phyloP scores from a whole-genome alignment of 2,113 vertebrate species.

The Paraplagusia blochii region DNA sequence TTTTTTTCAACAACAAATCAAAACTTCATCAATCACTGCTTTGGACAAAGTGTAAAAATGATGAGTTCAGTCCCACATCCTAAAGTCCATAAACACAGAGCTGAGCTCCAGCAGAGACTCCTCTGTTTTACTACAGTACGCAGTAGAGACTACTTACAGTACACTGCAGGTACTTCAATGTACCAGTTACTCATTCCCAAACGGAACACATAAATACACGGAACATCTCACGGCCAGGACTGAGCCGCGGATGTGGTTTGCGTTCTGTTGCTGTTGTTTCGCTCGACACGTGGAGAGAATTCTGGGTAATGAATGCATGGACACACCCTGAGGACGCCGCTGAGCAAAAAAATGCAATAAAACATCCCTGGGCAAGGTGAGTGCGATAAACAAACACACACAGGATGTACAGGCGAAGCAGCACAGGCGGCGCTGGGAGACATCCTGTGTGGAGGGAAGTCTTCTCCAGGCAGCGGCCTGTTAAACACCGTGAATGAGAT shows the following conservation, averaged over 20 bases:
- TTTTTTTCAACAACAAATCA: too few species aligned
- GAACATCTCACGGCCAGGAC: not conserved
- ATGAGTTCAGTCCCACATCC: too few species aligned
- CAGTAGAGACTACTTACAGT: too few species aligned
- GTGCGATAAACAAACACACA: conserved; percentile 26
- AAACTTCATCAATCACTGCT: too few species aligned
- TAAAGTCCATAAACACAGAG: too few species aligned
- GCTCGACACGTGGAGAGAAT: conserved; percentile 20
- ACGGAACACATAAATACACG: too few species aligned
- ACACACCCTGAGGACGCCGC: conserved; percentile 36
- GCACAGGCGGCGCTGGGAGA: conserved; percentile 14
- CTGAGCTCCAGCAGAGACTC: too few species aligned
- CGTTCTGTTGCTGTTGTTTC: conserved; percentile 2
- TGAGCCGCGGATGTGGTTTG: not conserved
- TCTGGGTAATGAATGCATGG: conserved; percentile 65
- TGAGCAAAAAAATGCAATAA: conserved; percentile 48
- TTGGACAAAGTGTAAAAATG: too few species aligned
- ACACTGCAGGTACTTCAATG: too few species aligned
- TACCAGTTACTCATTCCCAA: too few species aligned
- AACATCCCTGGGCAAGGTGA: conserved; percentile 70
- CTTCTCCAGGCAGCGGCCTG: too few species aligned
- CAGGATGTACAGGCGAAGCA: not conserved
- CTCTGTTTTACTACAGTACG: too few species aligned
- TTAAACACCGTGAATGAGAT: conserved; percentile 18
- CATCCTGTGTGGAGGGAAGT: conserved; percentile 6